Evolutionary conservation across 1,140 invertebrate species (phyloP).

Genomic region (Drosophila pseudoobscura): DNA sequence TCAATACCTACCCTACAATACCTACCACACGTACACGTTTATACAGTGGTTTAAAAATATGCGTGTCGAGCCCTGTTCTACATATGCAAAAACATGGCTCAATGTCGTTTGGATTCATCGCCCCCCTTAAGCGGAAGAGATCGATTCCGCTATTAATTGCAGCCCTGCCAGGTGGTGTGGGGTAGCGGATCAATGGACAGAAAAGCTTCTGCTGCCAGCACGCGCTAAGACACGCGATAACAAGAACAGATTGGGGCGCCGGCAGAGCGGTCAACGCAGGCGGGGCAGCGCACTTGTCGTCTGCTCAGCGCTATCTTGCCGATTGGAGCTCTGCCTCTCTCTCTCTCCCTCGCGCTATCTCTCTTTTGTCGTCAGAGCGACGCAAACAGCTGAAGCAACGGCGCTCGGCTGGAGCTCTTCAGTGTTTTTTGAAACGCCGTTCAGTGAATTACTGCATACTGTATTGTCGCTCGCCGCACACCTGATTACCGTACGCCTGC

Average conservation of each 20-base stretch:
- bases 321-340: slow-evolving; percentile 24
- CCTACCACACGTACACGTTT: too few relatives aligned
- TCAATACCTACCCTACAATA: too few relatives aligned
- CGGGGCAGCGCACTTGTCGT: neutral
- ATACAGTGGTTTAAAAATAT: too few relatives aligned
- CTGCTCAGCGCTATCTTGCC: slow-evolving; percentile 33
- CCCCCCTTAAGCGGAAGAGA: slow-evolving; percentile 16
- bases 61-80: too few relatives aligned
- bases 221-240: slow-evolving; percentile 14
- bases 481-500: neutral
- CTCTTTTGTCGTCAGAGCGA: slow-evolving; percentile 13
- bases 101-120: too few relatives aligned
- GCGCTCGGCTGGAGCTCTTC: slow-evolving; percentile 38
- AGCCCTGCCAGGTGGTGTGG: slow-evolving; percentile 8
- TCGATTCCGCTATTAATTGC: neutral
- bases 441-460: slow-evolving; percentile 41
- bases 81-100: too few relatives aligned
- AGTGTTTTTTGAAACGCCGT: slow-evolving; percentile 70
- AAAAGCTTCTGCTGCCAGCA: slow-evolving; percentile 14
- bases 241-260: neutral
- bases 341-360: neutral
- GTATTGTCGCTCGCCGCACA: slow-evolving; percentile 19
- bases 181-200: slow-evolving; percentile 3
- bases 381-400: slow-evolving; percentile 40
- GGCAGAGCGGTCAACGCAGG: slow-evolving; percentile 5